phyloP scores from a whole-genome alignment of 2,113 vertebrate genomes.

The Drymodes brunneopygia region DNA sequence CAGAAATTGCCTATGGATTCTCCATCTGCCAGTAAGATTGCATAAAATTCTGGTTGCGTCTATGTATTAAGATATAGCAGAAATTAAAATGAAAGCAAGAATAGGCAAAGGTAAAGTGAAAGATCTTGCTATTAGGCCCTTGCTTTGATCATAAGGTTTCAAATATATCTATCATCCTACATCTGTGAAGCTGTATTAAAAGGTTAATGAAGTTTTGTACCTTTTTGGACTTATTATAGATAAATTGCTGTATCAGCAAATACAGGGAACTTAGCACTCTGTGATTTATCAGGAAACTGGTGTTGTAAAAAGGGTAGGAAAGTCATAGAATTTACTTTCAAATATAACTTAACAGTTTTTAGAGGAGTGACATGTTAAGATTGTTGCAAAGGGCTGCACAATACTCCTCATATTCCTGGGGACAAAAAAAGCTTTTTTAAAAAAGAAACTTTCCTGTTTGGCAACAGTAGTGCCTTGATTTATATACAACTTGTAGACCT shows the following conservation, averaged over 20 bases:
- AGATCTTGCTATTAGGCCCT: conserved; percentile 65
- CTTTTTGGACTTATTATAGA: conserved; percentile 62
- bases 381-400: not conserved
- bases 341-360: conserved; percentile 43
- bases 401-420: not conserved
- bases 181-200: conserved; percentile 73
- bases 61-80: conserved; percentile 49
- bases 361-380: conserved; percentile 22
- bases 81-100: conserved; percentile 68
- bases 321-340: conserved; percentile 51
- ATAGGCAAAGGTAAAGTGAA: conserved; percentile 60
- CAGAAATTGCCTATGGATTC: conserved; percentile 46
- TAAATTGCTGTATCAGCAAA: conserved; percentile 69
- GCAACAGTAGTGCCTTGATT: not conserved
- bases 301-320: conserved; percentile 3
- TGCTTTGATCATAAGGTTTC: conserved; percentile 72
- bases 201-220: conserved; percentile 78
- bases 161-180: conserved; percentile 60
- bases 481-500: conserved; percentile 26
- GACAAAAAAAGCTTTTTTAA: not conserved
- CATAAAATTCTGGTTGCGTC: conserved; percentile 12
- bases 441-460: not conserved
- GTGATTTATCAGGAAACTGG: conserved; percentile 33
- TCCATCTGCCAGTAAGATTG: not conserved
- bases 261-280: conserved; percentile 37